phyloP scores from a whole-genome alignment of 2,888 invertebrate genomes.

The Melinaea menophilus region DNA sequence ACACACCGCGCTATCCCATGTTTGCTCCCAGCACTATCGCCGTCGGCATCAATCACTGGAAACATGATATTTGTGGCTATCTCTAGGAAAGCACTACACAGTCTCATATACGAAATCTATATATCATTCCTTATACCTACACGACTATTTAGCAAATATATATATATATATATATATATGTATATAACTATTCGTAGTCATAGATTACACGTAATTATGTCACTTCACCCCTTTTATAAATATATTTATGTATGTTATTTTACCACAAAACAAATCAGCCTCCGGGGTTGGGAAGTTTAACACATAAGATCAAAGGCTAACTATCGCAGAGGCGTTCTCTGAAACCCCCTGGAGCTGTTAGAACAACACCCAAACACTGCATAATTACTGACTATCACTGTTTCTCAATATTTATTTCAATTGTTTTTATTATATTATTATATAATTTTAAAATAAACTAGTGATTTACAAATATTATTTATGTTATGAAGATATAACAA shows the following conservation, averaged over 20 bases:
- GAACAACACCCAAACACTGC: background rate
- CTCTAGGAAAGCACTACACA: conserved; percentile 6
- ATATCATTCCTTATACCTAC: background rate
- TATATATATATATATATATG: background rate
- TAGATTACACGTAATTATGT: background rate
- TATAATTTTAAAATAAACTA: background rate
- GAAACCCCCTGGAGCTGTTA: conserved; percentile 7
- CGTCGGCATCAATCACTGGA: conserved; percentile 41
- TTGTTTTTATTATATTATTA: background rate
- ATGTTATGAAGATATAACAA: no score
- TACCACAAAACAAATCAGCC: conserved; percentile 17
- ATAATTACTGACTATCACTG: background rate
- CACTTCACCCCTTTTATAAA: background rate
- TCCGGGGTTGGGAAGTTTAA: conserved; percentile 31
- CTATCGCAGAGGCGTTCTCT: conserved; percentile 39
- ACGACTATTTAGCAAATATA: no score
- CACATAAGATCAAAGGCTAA: conserved; percentile 48
- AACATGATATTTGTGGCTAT: conserved; percentile 35
- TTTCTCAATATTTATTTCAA: background rate
- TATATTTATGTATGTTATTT: background rate
- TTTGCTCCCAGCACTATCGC: conserved; percentile 42
- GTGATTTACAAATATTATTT: no score
- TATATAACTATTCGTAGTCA: background rate
- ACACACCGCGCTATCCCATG: conserved; percentile 34
- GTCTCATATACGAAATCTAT: background rate